phyloP scores from a whole-genome alignment of 2,888 invertebrate species.

The Timandra comae region DNA sequence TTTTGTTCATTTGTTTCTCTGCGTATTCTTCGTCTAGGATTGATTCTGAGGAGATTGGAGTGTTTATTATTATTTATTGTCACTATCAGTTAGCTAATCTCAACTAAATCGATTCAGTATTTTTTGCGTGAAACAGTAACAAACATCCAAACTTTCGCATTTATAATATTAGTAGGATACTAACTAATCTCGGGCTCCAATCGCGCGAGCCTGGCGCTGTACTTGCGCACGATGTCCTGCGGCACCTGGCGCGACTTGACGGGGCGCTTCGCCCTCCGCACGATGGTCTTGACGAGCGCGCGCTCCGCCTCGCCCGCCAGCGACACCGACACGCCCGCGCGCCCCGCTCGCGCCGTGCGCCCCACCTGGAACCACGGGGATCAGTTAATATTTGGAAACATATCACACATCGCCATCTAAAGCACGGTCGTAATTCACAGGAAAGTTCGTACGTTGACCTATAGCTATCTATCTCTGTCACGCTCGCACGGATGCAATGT shows the following conservation, averaged over 20 bases:
- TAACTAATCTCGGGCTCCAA: conserved; percentile 87
- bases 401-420: too few relatives aligned
- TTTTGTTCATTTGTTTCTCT: conserved; percentile 87
- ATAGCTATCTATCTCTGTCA: too few relatives aligned
- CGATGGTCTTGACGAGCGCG: conserved; percentile 92
- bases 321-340: conserved; percentile 95
- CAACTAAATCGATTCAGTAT: too few relatives aligned
- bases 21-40: conserved; percentile 91
- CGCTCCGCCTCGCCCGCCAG: conserved; percentile 96
- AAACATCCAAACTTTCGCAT: too few relatives aligned
- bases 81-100: too few relatives aligned
- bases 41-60: conserved; percentile 54
- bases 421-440: too few relatives aligned
- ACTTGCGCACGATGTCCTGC: conserved; percentile 92
- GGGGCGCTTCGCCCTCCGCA: conserved; percentile 88
- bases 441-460: too few relatives aligned
- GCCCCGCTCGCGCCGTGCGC: conserved; percentile 96
- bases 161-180: too few relatives aligned
- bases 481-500: background rate
- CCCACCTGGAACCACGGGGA: too few relatives aligned
- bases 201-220: conserved; percentile 81
- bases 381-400: too few relatives aligned
- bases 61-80: too few relatives aligned
- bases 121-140: too few relatives aligned
- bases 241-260: conserved; percentile 93